Base-by-base conservation (phyloP, 2,113 vertebrate species). In the Seriola dumerili region DNA sequence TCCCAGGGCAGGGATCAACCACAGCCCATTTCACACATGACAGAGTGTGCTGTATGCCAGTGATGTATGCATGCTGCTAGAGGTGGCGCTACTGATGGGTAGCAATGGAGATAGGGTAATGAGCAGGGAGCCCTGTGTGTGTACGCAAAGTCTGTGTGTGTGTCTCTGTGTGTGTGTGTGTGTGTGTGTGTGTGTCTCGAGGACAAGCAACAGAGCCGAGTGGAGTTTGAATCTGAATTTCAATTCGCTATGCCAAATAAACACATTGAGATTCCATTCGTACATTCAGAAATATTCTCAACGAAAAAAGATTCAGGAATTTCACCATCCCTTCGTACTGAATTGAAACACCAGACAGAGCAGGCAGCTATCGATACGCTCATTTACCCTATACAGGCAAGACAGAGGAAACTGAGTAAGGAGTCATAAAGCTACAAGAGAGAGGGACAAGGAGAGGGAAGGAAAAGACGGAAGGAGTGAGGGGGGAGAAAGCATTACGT, bases 1-100 rank as follows among this genome's bases (percentile, higher is more conserved):
- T 92, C 85, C 69, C 85, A 79, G 90, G 88, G 84, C 90, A 91
- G 75, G 80, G 91, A 92, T 92, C 92, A 93, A 89, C 84, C 86
- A 82, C 81, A 90, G 84, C 82, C 86, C 90, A 92, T 93, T 93
- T 93, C 91, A 92, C 90, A 92, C 90, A 90, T 89, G 90, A 87
- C 89, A 89, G 90, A 83, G 81, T 88, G 74, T 52, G 87, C 77
- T 91, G 86, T 83, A 81, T 85, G 86, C 85, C 77, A 58, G 66
- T 87, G 89, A 90, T 90, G 88, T 88, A 89, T 89, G 88, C 84
- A 72, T 72, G 84, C 66, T 73, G 63, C 84, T 85, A 23, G 85
- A 72, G 86, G 86, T 83, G 88, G 80, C 48, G 46, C 76, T 76
- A 76, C 81, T 89, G 87, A 89, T 84, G 80, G 88, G 84, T 76